These are phyloP conservation scores for Heliothis subflexa DNA, from an alignment of 1,140 invertebrate species.

Conservation along the genomic window DNA sequence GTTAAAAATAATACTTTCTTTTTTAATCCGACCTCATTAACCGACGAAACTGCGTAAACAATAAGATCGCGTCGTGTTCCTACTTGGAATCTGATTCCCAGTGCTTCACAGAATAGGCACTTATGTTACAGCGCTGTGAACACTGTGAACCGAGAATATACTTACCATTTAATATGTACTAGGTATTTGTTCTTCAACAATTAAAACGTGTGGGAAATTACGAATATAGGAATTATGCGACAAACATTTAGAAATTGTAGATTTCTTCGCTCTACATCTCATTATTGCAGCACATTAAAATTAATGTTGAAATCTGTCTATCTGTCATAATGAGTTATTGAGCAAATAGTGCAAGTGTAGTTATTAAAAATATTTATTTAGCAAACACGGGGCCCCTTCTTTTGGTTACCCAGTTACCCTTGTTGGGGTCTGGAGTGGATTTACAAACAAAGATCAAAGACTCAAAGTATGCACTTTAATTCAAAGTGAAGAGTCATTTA, in stretches of 20 bases:
- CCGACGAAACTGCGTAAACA: slow-evolving; percentile 68
- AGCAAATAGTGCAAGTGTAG: slow-evolving; percentile 72
- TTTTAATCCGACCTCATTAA: slow-evolving; percentile 72
- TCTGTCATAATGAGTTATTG: slow-evolving; percentile 59
- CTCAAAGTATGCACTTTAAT: slow-evolving; percentile 51
- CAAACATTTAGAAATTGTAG: no score
- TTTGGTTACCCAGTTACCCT: slow-evolving; percentile 57
- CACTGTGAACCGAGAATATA: slow-evolving; percentile 13
- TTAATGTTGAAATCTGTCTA: slow-evolving; percentile 17
- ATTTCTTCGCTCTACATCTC: neutral
- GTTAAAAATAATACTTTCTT: slow-evolving; percentile 46
- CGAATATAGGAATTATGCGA: neutral
- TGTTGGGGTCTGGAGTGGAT: slow-evolving; percentile 65
- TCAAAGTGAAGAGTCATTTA: slow-evolving; percentile 57
- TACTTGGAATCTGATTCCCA: slow-evolving; percentile 70
- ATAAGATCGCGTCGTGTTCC: slow-evolving; percentile 53
- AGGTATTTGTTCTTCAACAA: slow-evolving; percentile 1
- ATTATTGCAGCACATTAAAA: neutral
- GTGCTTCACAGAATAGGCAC: slow-evolving; percentile 46
- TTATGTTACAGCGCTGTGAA: slow-evolving; percentile 29
- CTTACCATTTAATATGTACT: slow-evolving; percentile 11
- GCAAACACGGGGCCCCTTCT: slow-evolving; percentile 68
- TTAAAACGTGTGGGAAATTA: slow-evolving; percentile 23
- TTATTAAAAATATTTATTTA: slow-evolving; percentile 78
- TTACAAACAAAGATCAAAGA: slow-evolving; percentile 80